A percentile compares a stretch with the other conserved stretches of the same genome.
phyloP scores from a whole-genome alignment of 1,140 invertebrate species.

The Sinonovacula constricta region DNA sequence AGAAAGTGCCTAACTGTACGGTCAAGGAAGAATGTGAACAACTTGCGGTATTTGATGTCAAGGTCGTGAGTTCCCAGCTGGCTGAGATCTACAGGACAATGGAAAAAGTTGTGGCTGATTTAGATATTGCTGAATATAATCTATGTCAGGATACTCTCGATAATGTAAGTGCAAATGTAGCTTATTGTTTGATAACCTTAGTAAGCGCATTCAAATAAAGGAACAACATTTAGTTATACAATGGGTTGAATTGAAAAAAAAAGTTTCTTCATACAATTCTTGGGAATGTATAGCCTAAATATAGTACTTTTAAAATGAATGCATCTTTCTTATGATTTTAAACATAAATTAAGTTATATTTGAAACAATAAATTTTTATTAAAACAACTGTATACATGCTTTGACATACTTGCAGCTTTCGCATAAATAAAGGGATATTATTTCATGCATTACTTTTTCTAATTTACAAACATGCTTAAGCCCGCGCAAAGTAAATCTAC shows the following conservation, averaged over 20 bases:
- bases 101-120: conserved; percentile 71
- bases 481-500: not conserved
- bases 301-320: not conserved
- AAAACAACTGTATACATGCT: too few species aligned
- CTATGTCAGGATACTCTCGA: conserved; percentile 81
- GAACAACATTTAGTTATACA: not conserved
- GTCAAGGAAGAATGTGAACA: conserved; percentile 85
- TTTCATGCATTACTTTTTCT: not conserved
- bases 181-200: not conserved
- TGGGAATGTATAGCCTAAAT: not conserved
- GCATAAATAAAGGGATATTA: too few species aligned
- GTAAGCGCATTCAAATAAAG: too few species aligned
- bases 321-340: not conserved
- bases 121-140: conserved; percentile 79
- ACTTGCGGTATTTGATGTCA: conserved; percentile 78
- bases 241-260: not conserved
- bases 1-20: conserved; percentile 65
- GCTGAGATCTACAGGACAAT: conserved; percentile 78
- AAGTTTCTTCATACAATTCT: not conserved
- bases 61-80: conserved; percentile 57
- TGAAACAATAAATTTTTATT: too few species aligned
- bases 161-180: conserved; percentile 73
- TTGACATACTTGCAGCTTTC: too few species aligned
- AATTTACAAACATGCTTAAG: not conserved
- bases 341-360: too few species aligned